Evolutionary conservation across 1,140 invertebrate genomes (phyloP), one percentile per base, ranked within the genome.

Genomic region (Leucophenga varia): DNA sequence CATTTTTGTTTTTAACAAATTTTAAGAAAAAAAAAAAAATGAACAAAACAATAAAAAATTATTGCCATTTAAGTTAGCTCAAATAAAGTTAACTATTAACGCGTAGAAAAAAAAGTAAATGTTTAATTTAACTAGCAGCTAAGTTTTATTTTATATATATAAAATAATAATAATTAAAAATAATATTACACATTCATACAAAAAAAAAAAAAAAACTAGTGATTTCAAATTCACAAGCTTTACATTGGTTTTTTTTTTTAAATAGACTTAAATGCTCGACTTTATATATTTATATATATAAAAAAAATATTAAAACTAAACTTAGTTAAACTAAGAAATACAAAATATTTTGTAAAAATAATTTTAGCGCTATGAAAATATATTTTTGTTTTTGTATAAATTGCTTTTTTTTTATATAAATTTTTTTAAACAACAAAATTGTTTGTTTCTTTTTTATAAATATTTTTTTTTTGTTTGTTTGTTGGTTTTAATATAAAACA

Each of bases 401-500:
- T 34, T 34, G 31, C 13, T 14, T 34, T 25, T 25, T 6, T 25
- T 39, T n/a, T 47, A 19, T 42, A 10, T 48, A 43, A 28, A 30
- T 28, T 28, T n/a, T n/a, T n/a, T n/a, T n/a, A n/a, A n/a, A n/a
- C n/a, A n/a, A n/a, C n/a, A n/a, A n/a, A n/a, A n/a, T n/a, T n/a
- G n/a, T n/a, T 19, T 21, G 43, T 19, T 35, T 48, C 16, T 35
- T 35, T 35, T 35, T 35, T 16, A n/a, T n/a, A n/a, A n/a, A n/a
- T n/a, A n/a, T 35, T 35, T 35, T 35, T 35, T 16, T 8, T 37
- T 10, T 6, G 35, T 10, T 18, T 18, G 12, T 17, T 37, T 37
- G 10, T 43, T 43, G 57, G 64, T 67, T 67, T 67, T 67, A 68
- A 67, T 68, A 68, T 68, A 68, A 68, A 68, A 68, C 64, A 68